Percentiles rank a stretch among this genome's conserved stretches.
phyloP scores from a whole-genome alignment of 2,888 invertebrate species.

The Steinernema hermaphroditum region DNA sequence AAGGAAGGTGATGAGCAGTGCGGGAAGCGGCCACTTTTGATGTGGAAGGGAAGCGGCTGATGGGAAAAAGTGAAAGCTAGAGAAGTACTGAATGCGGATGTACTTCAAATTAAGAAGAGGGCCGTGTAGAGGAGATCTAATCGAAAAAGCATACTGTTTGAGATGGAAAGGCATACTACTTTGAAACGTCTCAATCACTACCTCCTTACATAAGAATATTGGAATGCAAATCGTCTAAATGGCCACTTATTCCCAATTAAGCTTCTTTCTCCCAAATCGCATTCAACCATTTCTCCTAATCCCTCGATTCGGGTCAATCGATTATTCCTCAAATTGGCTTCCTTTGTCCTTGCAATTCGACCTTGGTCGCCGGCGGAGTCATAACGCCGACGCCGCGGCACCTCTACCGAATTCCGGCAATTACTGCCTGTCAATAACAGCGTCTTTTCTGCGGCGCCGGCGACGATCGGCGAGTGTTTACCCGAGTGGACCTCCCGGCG shows the following conservation, averaged over 20 bases:
- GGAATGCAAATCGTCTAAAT: too few relatives aligned
- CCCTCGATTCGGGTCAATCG: constrained; percentile 23
- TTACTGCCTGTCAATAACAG: constrained; percentile 29
- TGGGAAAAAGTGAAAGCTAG: not conserved
- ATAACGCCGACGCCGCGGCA: not conserved
- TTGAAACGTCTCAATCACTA: too few relatives aligned
- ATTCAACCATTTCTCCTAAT: constrained; percentile 1
- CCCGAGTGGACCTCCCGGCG: not conserved
- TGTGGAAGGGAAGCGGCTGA: constrained; percentile 2
- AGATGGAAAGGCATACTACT: too few relatives aligned
- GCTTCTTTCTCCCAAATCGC: not conserved
- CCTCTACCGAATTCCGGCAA: constrained; percentile 30
- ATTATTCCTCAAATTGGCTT: constrained; percentile 30
- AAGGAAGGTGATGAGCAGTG: not conserved
- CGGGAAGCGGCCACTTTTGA: constrained; percentile 26
- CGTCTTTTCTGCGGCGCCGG: not conserved
- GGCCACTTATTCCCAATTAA: too few relatives aligned
- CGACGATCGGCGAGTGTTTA: not conserved
- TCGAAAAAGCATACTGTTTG: too few relatives aligned
- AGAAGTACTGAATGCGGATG: too few relatives aligned
- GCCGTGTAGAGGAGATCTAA: too few relatives aligned
- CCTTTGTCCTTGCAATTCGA: constrained; percentile 22
- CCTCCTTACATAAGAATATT: too few relatives aligned
- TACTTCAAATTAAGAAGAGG: too few relatives aligned
- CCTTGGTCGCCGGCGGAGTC: not conserved